Base-by-base conservation (phyloP, 2,888 invertebrate species). In the Brachyptera putata region DNA sequence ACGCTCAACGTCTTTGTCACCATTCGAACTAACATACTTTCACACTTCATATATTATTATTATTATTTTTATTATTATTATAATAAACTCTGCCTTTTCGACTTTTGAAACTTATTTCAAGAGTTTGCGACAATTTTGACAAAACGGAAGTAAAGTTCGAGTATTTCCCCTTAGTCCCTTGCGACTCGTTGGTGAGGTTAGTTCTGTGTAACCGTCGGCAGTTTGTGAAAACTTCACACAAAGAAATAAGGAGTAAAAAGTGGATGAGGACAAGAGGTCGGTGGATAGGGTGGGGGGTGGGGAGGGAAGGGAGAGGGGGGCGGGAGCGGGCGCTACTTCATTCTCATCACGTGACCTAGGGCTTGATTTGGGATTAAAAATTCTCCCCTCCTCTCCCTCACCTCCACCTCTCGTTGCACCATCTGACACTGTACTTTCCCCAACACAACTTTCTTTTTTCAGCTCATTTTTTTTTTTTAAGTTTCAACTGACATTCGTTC, bases 331-430 rank as follows among this genome's bases (percentile, higher is more conserved):
- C 37, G 3, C 56, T 56, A 56, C 60, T 60, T 60, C 60, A 60
- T 56, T 46, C 60, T 21, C 34, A 36, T 48, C 56, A 60, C 60
- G 60, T 60, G 60, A 60, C 60, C 60, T 48, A 48, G 21, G 60
- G 60, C 60, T 56, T 48, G 60, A 60, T 56, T 56, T 56, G 36
- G 60, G 60, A 60, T 60, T 60, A 60, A 60, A 60, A 60, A 60
- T 56, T 60, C 46, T 41, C 24, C 14, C 37, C 37, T n/a, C 56
- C 34, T 43, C 14, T 26, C 59, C 39, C 1, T 36, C 34, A 36
- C 56, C 43, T 56, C 46, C 43, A 48, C 24, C 16, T 55, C 36
- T 36, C 56, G 13, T 37, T 57, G 30, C 30, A 30, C 30, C 7
- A 11, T 11, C 30, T 11, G 5, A 30, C 30, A 30, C 11, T 7